Evolutionary conservation across 2,113 vertebrate species (phyloP).

Genomic region (Anthoscopus minutus): DNA sequence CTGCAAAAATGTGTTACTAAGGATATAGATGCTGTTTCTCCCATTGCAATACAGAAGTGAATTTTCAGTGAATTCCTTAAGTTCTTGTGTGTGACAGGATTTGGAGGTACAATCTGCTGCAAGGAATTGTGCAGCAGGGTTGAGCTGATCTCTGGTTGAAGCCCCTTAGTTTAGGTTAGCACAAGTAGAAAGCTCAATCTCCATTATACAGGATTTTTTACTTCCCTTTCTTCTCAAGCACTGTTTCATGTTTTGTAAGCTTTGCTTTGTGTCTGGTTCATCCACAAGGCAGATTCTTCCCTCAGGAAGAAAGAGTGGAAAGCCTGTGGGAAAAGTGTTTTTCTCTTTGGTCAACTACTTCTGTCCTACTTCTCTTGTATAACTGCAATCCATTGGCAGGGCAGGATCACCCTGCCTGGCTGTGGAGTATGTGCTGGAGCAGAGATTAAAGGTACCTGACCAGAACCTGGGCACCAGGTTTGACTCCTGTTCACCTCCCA

Average conservation of each 20-base stretch:
- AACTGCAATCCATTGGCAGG: rapidly evolving
- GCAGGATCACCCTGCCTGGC: not conserved
- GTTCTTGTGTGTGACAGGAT: not conserved
- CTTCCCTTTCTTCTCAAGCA: not conserved
- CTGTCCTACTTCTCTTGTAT: not conserved
- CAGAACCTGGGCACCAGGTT: not conserved
- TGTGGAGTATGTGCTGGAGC: rapidly evolving
- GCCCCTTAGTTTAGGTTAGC: not conserved
- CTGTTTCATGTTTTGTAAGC: not conserved
- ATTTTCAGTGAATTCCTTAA: not conserved
- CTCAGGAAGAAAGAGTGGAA: not conserved
- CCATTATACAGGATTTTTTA: not conserved
- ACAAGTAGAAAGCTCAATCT: not conserved
- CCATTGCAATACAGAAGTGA: not conserved
- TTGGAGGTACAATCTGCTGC: not conserved
- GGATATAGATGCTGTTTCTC: not conserved
- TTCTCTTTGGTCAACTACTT: not conserved
- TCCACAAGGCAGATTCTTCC: not conserved
- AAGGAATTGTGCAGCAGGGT: not conserved
- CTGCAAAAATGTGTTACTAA: not conserved
- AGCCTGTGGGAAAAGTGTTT: not conserved
- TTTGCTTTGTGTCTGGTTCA: not conserved
- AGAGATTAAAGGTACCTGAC: no score
- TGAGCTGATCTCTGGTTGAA: not conserved
- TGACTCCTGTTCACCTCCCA: not conserved